phyloP scores from a whole-genome alignment of 2,888 invertebrate genomes.

The Amblyjoppa fuscipennis region DNA sequence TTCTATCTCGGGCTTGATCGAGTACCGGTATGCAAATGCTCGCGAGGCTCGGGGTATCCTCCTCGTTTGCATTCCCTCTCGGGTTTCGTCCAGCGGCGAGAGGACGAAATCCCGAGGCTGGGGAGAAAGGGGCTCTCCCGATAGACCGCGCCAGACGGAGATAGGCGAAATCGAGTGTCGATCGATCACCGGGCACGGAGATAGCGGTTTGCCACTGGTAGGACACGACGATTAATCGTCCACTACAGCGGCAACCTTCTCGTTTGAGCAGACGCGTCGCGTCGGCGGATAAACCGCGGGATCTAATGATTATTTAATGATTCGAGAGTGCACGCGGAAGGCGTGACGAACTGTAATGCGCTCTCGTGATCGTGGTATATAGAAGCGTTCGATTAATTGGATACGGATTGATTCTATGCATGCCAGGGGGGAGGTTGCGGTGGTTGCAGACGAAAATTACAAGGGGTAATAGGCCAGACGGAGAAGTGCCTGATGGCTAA shows the following conservation, averaged over 20 bases:
- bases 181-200: constrained; percentile 72
- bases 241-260: constrained; percentile 14
- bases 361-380: constrained; percentile 21
- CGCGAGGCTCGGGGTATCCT: constrained; percentile 47
- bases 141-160: constrained; percentile 3
- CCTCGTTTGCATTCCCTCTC: constrained; percentile 39
- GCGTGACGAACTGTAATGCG: constrained; percentile 40
- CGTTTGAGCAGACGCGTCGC: constrained; percentile 27
- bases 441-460: neutral
- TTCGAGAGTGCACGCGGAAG: constrained; percentile 54
- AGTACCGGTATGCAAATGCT: constrained; percentile 74
- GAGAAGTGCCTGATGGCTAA: constrained; percentile 16
- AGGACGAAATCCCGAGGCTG: constrained; percentile 39
- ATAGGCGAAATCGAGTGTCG: constrained; percentile 48
- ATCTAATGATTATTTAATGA: constrained; percentile 68
- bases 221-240: constrained; percentile 63
- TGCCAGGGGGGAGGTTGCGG: neutral
- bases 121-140: constrained; percentile 20
- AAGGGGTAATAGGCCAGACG: neutral
- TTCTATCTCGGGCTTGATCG: constrained; percentile 32
- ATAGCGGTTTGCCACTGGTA: constrained; percentile 33
- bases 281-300: constrained; percentile 24
- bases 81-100: constrained; percentile 49
- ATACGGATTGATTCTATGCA: constrained; percentile 62
- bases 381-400: constrained; percentile 64